Evolutionary conservation across 2,888 invertebrate genomes (phyloP), one percentile per base, ranked within the genome.

Genomic region (Drosophila yooni): DNA sequence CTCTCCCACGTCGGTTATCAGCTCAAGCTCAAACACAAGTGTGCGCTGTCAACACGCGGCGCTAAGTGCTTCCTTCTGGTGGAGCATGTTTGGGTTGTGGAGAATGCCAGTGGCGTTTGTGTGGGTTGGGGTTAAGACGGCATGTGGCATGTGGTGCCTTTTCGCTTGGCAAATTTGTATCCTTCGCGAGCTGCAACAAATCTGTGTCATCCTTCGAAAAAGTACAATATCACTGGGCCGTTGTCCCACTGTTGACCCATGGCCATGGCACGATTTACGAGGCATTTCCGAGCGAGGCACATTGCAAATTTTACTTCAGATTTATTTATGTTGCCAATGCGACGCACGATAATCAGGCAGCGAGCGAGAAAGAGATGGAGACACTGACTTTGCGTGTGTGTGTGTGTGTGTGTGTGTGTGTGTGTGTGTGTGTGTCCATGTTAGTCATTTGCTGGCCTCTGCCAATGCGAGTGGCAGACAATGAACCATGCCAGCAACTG

Each of bases 231-330:
- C 77, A 86, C 89, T 59, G 63, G 58, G 43, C 58, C 52, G 25
- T 8, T 38, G 34, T 61, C 69, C 64, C 53, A 56, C 71, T 76
- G 78, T 81, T 89, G 91, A 89, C 89, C 89, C 82, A 83, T 82
- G 89, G 81, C 81, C 88, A 81, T 78, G 80, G 75, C 79, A 88
- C 83, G 89, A 91, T 91, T 92, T 91, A 91, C 91, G 92, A 91
- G 85, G 82, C 90, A 85, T 90, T 88, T 91, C 91, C 89, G 79
- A 81, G 90, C 88, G 88, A 90, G 90, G 90, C 91, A 85, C 85
- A 89, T 90, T 85, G 89, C 86, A 90, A 89, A 90, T 90, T 84
- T 84, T 84, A 89, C 83, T 82, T 72, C 87, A 89, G 88, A 91
- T 92, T 90, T 92, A 91, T 92, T 88, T 84, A 87, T 87, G 86